Conservation (phyloP, 2,797 vertebrate genomes). For the Perodicticus potto region DNA sequence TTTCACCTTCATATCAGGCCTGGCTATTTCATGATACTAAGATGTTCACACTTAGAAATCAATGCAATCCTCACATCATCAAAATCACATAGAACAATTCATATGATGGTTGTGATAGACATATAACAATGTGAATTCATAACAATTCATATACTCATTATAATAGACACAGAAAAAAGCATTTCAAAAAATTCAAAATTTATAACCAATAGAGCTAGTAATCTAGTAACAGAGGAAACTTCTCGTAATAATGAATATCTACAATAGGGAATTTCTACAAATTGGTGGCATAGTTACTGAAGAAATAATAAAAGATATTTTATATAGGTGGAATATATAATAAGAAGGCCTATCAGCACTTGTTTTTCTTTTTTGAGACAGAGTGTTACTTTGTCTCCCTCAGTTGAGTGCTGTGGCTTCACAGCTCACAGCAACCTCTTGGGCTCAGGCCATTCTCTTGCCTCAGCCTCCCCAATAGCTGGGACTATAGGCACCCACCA, state of each 20-base stretch:
- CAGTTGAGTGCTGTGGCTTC: too few relatives aligned
- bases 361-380: too few relatives aligned
- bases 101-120: too few relatives aligned
- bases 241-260: background rate
- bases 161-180: background rate
- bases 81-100: background rate
- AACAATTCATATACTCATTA: background rate
- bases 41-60: background rate
- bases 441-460: too few relatives aligned
- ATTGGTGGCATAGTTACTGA: background rate
- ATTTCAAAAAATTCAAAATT: background rate
- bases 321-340: background rate
- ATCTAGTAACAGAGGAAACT: background rate
- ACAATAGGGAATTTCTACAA: background rate
- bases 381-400: too few relatives aligned
- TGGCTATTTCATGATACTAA: too few relatives aligned
- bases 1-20: background rate
- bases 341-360: background rate
- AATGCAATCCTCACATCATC: background rate
- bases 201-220: background rate
- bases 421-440: too few relatives aligned
- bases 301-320: background rate
- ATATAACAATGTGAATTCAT: too few relatives aligned
- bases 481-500: too few relatives aligned
- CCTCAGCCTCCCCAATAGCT: too few relatives aligned